Evolutionary conservation across 2,888 invertebrate species (phyloP).

Genomic region (Microctonus hyperodae): DNA sequence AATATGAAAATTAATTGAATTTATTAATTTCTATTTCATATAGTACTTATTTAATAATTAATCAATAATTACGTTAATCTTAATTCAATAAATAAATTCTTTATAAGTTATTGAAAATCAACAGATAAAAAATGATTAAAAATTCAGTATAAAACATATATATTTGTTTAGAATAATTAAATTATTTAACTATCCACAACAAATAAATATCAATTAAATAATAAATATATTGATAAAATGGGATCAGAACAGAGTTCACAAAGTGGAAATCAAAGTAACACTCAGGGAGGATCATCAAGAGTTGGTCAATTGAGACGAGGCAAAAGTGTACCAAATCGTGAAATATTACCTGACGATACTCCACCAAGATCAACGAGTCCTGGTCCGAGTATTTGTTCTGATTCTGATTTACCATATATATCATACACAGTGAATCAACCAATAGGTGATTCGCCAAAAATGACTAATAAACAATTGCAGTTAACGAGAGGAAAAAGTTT

Average conservation of each 20-base stretch:
- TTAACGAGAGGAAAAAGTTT: constrained; percentile 56
- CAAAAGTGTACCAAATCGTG: constrained; percentile 59
- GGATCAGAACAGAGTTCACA: constrained; percentile 62
- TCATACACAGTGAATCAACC: constrained; percentile 90
- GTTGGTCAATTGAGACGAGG: constrained; percentile 55
- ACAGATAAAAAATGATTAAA: too few species aligned
- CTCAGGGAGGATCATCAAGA: constrained; percentile 42
- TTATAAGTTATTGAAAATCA: too few species aligned
- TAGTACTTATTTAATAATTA: too few species aligned
- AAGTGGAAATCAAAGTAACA: constrained; percentile 2
- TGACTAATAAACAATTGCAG: constrained; percentile 69
- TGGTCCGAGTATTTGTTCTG: constrained; percentile 87
- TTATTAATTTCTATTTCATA: too few species aligned
- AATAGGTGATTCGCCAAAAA: constrained; percentile 88
- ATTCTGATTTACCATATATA: constrained; percentile 88
- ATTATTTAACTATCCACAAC: too few species aligned
- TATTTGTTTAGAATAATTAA: too few species aligned
- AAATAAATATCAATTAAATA: not conserved
- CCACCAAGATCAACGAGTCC: constrained; percentile 82
- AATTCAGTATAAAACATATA: too few species aligned
- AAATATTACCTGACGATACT: constrained; percentile 54
- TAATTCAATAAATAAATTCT: too few species aligned
- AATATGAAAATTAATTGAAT: too few species aligned
- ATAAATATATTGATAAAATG: constrained; percentile 43
- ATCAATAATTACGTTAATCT: too few species aligned